Base-by-base conservation (phyloP, 2,888 invertebrate genomes). In the Caenorhabditis macrosperma region DNA sequence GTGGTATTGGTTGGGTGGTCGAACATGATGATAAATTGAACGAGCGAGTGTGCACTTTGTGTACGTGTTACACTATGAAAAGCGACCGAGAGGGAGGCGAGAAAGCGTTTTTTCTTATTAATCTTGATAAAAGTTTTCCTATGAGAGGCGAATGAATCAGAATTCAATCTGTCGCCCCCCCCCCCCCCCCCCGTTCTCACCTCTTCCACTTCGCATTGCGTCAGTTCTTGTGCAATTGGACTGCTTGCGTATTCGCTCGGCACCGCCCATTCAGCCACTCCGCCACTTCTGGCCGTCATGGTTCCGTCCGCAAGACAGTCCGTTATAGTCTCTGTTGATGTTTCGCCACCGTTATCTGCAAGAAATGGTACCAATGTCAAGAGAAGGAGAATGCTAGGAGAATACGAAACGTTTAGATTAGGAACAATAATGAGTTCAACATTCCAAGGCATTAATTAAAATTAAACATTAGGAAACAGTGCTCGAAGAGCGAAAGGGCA, bases 241-340 rank as follows among this genome's bases (percentile, higher is more conserved):
- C 79, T 79, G 54, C 59, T 59, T 17, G 79, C 74, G 35, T 79
- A 79, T 24, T 79, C 79, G 26, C 48, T 55, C 0, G 79, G 79
- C 10, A 79, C 75, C 33, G 79, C 79, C 79, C 79, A 79, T 33
- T 69, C 75, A 7, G 74, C 74, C 22, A 79, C 79, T n/a, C 54
- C 41, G 5, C 38, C 57, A 22, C 12, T 41, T 35, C 30, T 60
- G 44, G 54, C 24, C 61, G 54, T 61, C 44, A 22, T 12, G 24
- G 22, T 41, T 30, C 22, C 50, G 44, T 64, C 63, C 22, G 48
- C 28, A 35, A 54, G 44, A 20, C 20, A 35, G 38, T 68, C 76
- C 1, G 48, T 77, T 17, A 78, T 68, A 10, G 78, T 78, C 57
- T 78, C 78, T 0, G 67, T 74, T 15, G 74, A 78, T 9, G 78